Conservation (phyloP, 2,888 invertebrate genomes). For the Caradrina clavipalpis region DNA sequence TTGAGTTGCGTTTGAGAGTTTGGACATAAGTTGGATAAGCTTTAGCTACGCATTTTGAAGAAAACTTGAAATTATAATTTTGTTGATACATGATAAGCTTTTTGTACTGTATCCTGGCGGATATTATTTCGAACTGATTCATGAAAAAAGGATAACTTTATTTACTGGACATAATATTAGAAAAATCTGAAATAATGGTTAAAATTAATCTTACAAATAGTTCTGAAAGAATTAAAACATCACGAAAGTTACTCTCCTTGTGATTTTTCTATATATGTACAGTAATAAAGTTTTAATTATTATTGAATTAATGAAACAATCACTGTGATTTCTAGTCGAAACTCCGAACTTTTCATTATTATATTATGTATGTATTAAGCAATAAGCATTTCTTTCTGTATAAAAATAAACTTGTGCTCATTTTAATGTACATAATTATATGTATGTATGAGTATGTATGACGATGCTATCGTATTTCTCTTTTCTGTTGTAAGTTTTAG, state of each 20-base stretch:
- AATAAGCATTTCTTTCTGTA: constrained; percentile 83
- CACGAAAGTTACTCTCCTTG: neutral
- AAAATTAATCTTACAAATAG: too few species aligned
- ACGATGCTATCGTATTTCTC: constrained; percentile 52
- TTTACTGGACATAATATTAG: constrained; percentile 30
- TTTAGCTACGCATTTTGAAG: constrained; percentile 11
- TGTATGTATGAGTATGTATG: constrained; percentile 62
- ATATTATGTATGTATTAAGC: constrained; percentile 74
- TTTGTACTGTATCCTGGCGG: constrained; percentile 18
- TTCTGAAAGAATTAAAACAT: neutral
- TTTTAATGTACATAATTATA: constrained; percentile 73
- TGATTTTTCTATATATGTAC: constrained; percentile 26
- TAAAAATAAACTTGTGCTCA: constrained; percentile 79
- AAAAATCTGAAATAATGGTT: constrained; percentile 2
- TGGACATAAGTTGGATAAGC: too few species aligned
- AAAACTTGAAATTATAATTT: constrained; percentile 3
- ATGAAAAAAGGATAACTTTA: constrained; percentile 22
- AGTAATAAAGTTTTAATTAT: constrained; percentile 32
- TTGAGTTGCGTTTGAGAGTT: too few species aligned
- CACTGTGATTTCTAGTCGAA: constrained; percentile 88
- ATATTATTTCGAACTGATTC: constrained; percentile 47
- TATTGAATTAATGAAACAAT: constrained; percentile 67
- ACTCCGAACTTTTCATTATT: constrained; percentile 76
- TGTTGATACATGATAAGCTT: constrained; percentile 13
- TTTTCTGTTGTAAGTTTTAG: constrained; percentile 49